These are phyloP conservation scores for Tetramorium alpestre DNA, from an alignment of 1,140 invertebrate genomes.

Conservation along the genomic window DNA sequence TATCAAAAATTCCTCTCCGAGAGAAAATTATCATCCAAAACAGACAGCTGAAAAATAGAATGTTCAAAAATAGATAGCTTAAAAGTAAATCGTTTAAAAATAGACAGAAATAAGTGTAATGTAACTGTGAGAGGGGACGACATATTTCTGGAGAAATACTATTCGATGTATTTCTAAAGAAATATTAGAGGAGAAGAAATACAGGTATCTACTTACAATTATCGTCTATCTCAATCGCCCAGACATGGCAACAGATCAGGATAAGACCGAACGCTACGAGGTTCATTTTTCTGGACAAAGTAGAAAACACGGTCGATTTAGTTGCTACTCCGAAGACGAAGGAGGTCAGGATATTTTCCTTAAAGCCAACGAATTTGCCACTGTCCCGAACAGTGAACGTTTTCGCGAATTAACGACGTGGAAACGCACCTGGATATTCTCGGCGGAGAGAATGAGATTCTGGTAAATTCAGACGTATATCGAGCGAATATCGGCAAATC, in stretches of 20 bases:
- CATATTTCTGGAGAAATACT: neutral
- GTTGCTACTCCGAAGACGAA: too few species aligned
- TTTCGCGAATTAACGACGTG: neutral
- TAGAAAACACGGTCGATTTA: too few species aligned
- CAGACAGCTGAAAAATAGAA: neutral
- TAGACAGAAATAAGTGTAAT: neutral
- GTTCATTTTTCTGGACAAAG: slow-evolving; percentile 27
- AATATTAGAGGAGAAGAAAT: neutral
- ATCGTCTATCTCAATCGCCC: slow-evolving; percentile 12
- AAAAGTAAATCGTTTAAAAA: neutral
- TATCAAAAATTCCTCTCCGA: neutral
- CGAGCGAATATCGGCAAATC: neutral
- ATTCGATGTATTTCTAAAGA: neutral
- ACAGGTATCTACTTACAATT: slow-evolving; percentile 27
- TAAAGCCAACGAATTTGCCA: too few species aligned
- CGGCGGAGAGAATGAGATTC: neutral
- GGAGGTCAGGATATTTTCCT: too few species aligned
- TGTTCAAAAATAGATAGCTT: neutral
- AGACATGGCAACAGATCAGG: slow-evolving; percentile 42
- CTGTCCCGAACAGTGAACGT: neutral
- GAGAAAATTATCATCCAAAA: neutral
- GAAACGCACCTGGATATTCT: neutral
- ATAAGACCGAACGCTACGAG: slow-evolving; percentile 32
- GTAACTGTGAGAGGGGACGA: neutral
- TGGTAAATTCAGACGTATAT: neutral